Conservation (phyloP, 2,797 vertebrate species). For the Gymnoscopelus braueri region DNA sequence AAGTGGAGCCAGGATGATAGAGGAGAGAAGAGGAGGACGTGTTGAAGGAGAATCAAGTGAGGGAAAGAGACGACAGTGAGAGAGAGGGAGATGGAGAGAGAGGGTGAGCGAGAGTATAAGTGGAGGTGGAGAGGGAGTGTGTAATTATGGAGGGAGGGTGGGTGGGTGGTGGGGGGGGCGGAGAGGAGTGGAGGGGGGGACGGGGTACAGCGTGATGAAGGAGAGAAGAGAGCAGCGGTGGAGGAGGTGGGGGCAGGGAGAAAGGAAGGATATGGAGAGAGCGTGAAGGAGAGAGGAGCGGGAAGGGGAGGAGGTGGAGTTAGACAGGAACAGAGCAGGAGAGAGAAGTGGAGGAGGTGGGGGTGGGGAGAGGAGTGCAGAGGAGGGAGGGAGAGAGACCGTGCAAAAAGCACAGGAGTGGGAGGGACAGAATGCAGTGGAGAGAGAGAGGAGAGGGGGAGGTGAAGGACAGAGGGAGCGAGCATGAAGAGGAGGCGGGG, state of each 20-base stretch:
- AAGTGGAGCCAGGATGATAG: constrained; percentile 30
- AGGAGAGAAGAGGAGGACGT: constrained; percentile 35
- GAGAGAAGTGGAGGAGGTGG: constrained; percentile 30
- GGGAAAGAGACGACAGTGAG: background rate
- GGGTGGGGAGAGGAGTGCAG: constrained; percentile 37
- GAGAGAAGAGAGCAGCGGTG: constrained; percentile 30
- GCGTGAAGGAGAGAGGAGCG: constrained; percentile 22
- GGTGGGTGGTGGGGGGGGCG: constrained; percentile 12
- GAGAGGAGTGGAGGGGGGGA: constrained; percentile 26
- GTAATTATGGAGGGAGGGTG: constrained; percentile 21
- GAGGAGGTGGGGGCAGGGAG: constrained; percentile 34
- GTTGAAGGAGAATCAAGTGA: constrained; percentile 38
- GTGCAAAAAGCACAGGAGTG: constrained; percentile 68
- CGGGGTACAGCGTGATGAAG: constrained; percentile 9
- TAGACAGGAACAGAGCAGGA: constrained; percentile 41
- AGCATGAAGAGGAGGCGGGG: constrained; percentile 72
- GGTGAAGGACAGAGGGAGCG: constrained; percentile 75
- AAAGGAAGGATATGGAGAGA: constrained; percentile 51
- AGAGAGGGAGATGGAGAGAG: background rate
- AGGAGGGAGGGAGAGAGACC: constrained; percentile 41
- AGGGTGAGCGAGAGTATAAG: constrained; percentile 9
- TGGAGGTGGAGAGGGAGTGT: constrained; percentile 57
- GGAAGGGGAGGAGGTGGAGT: constrained; percentile 61
- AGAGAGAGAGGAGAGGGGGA: constrained; percentile 54
- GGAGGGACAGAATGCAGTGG: constrained; percentile 73